Base-by-base conservation (phyloP, 2,113 vertebrate species). In the Panthera leo region DNA sequence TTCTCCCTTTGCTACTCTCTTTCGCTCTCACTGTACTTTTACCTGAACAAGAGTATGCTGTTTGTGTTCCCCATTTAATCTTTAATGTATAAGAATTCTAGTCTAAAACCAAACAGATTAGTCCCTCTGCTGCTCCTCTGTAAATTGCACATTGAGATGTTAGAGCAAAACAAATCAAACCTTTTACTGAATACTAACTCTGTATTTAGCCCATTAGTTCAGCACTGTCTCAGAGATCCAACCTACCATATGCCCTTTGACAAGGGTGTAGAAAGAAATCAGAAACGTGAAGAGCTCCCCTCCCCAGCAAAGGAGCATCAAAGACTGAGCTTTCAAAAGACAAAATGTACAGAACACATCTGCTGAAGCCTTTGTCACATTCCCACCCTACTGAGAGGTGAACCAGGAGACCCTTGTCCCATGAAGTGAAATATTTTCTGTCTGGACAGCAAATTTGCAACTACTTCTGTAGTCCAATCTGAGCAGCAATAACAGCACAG, bases 1-100 rank as follows among this genome's bases (percentile, higher is more conserved):
- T 76, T 71, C 67, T 61, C 8, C 48, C n/a, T 84, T 89, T 91
- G 18, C 85, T 89, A 0, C 48, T 58, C 5, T 68, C 11, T 84
- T 96, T 84, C 11, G 51, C 12, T 80, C 39, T 83, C 48, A 70
- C 48, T 95, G 0, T 78, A 23, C 68, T 95, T 80, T 67, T 68
- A 29, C 58, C n/a, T 88, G 75, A 89, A 73, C n/a, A 27, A 12
- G 42, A 92, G 8, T 80, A 19, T 70, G 89, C 39, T 78, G 6
- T 94, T 63, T 92, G 5, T 82, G 79, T 79, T 92, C 42, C n/a
- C 63, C 39, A 42, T 76, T 94, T 96, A 93, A 36, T 96, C 78
- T 89, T 86, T 65, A 75, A 71, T 73, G 42, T 78, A 0, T 84
- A 65, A 83, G 71, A 92, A 42, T 87, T 87, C 79, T 85, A 53